Conservation (phyloP, 1,140 invertebrate species). For the Acromyrmex heyeri region DNA sequence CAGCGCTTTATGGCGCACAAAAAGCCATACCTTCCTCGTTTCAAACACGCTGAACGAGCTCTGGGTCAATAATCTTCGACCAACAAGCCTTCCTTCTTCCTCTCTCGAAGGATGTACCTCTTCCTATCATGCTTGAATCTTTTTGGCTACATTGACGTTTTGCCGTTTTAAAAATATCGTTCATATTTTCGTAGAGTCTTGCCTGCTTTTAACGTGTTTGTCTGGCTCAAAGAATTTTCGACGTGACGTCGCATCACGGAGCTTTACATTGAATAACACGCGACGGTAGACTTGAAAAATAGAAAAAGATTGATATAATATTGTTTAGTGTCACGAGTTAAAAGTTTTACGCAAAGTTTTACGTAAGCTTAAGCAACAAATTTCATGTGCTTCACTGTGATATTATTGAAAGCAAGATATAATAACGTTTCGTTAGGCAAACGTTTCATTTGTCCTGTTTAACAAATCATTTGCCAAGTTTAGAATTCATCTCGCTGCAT, state of each 20-base stretch:
- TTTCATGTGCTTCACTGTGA: too few species aligned
- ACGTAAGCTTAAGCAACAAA: conserved; percentile 9
- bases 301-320: neutral
- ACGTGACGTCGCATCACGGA: conserved; percentile 21
- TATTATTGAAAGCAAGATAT: neutral
- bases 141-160: neutral
- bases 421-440: conserved; percentile 37
- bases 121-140: neutral
- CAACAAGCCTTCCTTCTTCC: neutral
- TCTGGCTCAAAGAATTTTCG: conserved; percentile 15
- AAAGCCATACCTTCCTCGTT: conserved; percentile 11
- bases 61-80: conserved; percentile 47
- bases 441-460: neutral
- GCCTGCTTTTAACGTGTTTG: conserved; percentile 47
- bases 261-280: conserved; percentile 30
- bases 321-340: neutral
- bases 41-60: neutral
- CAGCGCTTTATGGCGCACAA: conserved; percentile 30
- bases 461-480: neutral
- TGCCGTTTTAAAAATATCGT: conserved; percentile 3
- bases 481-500: neutral
- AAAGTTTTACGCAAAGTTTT: conserved; percentile 17
- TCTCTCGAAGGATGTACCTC: neutral
- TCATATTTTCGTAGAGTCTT: conserved; percentile 27
- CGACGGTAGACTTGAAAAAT: conserved; percentile 20